phyloP scores from a whole-genome alignment of 2,797 vertebrate species.

The Prunella strophiata region DNA sequence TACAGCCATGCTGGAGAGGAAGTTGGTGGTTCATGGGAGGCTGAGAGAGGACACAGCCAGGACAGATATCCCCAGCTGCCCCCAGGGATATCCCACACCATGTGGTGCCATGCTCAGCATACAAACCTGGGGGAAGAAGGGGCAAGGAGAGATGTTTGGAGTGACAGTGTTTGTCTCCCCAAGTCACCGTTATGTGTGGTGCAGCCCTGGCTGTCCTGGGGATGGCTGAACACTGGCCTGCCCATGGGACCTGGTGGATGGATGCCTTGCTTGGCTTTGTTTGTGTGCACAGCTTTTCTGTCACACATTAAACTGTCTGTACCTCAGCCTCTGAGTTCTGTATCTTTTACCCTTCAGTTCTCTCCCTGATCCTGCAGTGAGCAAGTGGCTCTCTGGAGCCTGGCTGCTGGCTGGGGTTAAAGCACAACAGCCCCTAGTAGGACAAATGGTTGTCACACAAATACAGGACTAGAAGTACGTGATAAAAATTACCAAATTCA shows the following conservation, averaged over 20 bases:
- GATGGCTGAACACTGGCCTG: neutral
- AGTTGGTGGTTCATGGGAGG: neutral
- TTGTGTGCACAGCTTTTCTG: neutral
- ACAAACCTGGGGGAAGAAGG: neutral
- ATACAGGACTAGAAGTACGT: neutral
- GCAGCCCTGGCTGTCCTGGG: neutral
- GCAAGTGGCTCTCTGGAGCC: neutral
- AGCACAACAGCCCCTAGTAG: neutral
- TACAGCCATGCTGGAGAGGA: rapidly evolving
- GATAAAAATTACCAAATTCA: neutral
- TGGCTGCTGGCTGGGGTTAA: neutral
- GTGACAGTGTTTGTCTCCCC: neutral
- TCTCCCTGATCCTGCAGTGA: neutral
- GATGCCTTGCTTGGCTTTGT: rapidly evolving
- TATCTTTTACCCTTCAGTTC: neutral
- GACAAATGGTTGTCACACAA: neutral
- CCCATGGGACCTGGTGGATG: neutral
- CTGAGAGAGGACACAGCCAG: neutral
- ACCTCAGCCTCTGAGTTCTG: neutral
- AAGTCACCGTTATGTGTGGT: rapidly evolving
- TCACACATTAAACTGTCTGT: neutral
- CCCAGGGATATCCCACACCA: neutral
- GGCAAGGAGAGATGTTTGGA: neutral
- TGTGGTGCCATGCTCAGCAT: rapidly evolving
- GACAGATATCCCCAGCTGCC: neutral